phyloP scores from a whole-genome alignment of 2,888 invertebrate genomes.

The Xestoiulus laeticollis region DNA sequence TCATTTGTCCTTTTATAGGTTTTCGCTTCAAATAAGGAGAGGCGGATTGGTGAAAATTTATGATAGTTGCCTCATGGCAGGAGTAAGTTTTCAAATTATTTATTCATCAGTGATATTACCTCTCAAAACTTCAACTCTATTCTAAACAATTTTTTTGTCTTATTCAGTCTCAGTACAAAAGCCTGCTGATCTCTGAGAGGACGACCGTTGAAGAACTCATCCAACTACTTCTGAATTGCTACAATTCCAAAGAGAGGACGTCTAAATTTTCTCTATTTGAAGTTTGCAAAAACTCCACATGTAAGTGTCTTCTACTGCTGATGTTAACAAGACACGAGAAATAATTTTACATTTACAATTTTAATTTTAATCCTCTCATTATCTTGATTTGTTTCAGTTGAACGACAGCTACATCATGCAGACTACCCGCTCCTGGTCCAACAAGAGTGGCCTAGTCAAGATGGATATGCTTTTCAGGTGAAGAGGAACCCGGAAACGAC shows the following conservation, averaged over 20 bases:
- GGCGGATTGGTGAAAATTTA: slow-evolving; percentile 93
- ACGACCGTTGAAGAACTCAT: slow-evolving; percentile 90
- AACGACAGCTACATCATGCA: slow-evolving; percentile 86
- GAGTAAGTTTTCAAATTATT: slow-evolving; percentile 64
- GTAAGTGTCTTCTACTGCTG: slow-evolving; percentile 56
- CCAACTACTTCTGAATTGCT: slow-evolving; percentile 83
- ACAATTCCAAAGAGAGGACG: slow-evolving; percentile 82
- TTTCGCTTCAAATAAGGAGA: slow-evolving; percentile 85
- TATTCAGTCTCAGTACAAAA: slow-evolving; percentile 87
- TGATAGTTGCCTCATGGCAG: slow-evolving; percentile 89
- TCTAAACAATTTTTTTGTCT: slow-evolving; percentile 42
- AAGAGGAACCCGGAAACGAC: slow-evolving; percentile 76
- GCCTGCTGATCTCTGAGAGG: slow-evolving; percentile 85
- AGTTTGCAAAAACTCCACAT: slow-evolving; percentile 68
- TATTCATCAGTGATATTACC: neutral
- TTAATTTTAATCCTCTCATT: slow-evolving; percentile 11
- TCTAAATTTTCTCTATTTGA: slow-evolving; percentile 89
- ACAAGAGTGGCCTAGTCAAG: slow-evolving; percentile 71
- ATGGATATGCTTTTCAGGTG: slow-evolving; percentile 82
- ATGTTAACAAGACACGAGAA: neutral
- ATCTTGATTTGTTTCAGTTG: slow-evolving; percentile 66
- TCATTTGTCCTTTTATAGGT: slow-evolving; percentile 63
- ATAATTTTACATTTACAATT: neutral
- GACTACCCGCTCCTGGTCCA: slow-evolving; percentile 85
- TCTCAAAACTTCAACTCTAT: neutral